phyloP scores from a whole-genome alignment of 2,797 vertebrate species.

The Brachyrhaphis roseni region DNA sequence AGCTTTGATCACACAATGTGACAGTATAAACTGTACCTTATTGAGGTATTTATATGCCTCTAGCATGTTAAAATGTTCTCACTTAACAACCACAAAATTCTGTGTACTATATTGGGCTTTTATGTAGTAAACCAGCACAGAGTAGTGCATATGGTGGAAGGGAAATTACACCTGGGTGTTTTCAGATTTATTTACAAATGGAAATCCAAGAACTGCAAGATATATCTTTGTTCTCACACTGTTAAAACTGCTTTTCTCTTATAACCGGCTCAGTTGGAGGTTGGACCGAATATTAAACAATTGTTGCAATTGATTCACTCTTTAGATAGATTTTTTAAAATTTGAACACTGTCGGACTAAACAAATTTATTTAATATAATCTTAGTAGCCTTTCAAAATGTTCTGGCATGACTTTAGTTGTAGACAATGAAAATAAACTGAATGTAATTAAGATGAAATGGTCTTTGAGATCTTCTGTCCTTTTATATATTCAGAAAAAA shows the following conservation, averaged over 20 bases:
- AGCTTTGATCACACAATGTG: conserved; percentile 30
- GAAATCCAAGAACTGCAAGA: neutral
- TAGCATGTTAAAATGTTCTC: neutral
- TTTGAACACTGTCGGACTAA: neutral
- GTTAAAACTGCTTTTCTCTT: neutral
- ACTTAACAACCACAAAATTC: neutral
- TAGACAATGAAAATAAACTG: neutral
- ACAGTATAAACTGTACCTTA: neutral
- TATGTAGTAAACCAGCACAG: neutral
- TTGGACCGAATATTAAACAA: neutral
- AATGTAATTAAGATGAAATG: neutral
- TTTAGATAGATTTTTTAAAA: too few relatives aligned
- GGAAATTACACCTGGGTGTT: neutral
- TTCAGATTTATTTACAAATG: neutral
- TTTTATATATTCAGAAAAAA: neutral
- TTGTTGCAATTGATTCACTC: neutral
- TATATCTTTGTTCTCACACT: neutral
- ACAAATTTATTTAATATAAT: neutral
- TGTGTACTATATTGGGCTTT: neutral
- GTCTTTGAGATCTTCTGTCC: neutral
- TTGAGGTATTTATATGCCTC: neutral
- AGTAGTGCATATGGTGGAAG: neutral
- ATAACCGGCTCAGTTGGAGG: neutral
- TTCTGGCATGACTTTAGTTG: neutral
- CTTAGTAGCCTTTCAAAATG: neutral